Percentiles rank a stretch among this genome's conserved stretches.
phyloP scores from a whole-genome alignment of 2,888 invertebrate species.

The Osmoderma eremita region DNA sequence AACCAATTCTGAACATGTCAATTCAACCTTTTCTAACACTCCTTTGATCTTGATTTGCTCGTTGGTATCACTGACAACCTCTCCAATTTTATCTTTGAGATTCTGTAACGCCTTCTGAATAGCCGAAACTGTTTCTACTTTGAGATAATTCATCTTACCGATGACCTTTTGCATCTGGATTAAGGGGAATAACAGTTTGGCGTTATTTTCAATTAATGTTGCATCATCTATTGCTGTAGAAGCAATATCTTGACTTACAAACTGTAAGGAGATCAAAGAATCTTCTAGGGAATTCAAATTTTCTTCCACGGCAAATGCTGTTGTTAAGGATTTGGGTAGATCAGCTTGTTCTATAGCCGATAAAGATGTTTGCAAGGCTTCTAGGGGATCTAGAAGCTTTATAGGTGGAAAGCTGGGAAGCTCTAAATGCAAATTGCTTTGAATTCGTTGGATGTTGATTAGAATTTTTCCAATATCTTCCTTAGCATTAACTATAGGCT shows the following conservation, averaged over 20 bases:
- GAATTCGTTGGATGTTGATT: too few species aligned
- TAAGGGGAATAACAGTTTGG: slow-evolving; percentile 15
- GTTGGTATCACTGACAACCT: slow-evolving; percentile 12
- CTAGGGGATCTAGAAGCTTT: slow-evolving; percentile 41
- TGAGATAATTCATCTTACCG: not conserved
- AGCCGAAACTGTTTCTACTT: not conserved
- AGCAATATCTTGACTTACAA: slow-evolving; percentile 5
- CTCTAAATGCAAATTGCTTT: too few species aligned
- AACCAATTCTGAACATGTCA: not conserved
- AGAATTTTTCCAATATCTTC: not conserved
- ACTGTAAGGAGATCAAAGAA: not conserved
- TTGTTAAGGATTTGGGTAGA: not conserved
- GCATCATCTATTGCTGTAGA: not conserved
- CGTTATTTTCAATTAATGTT: slow-evolving; percentile 7
- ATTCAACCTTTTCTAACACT: slow-evolving; percentile 5
- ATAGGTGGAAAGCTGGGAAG: not conserved
- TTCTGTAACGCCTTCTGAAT: not conserved
- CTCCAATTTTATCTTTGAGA: not conserved
- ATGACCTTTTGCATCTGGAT: slow-evolving; percentile 4
- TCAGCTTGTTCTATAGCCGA: slow-evolving; percentile 1
- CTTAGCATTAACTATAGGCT: not conserved
- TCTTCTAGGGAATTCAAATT: slow-evolving; percentile 8
- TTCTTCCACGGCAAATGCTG: not conserved
- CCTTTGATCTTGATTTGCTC: slow-evolving; percentile 6
- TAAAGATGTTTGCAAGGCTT: slow-evolving; percentile 7